Evolutionary conservation across 2,888 invertebrate genomes (phyloP), one percentile per base, ranked within the genome.

Genomic region (Mimas tiliae): DNA sequence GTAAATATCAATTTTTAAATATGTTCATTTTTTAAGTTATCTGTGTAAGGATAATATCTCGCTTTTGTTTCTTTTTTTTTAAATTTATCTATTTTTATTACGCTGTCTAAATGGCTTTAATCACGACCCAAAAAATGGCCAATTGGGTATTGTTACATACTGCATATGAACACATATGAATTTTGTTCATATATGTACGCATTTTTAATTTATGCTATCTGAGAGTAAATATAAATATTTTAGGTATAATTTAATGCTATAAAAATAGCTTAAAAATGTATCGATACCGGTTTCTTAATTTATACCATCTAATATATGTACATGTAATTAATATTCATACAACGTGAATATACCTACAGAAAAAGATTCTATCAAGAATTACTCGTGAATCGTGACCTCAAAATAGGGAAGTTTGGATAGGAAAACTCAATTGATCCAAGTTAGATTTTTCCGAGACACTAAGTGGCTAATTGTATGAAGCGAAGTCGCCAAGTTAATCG

Each of bases 401-500:
- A 9, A 48, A 65, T 68, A 73, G 71, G 71, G 67, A 73, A 73
- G 69, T 74, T 67, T 58, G 67, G 68, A 70, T 65, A 65, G 47
- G 68, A 69, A 69, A 70, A 73, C 71, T 72, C 69, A 69, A 74
- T 77, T 69, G 77, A 73, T 67, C 68, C 68, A 72, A 72, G 65
- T 66, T 67, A 65, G 72, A 72, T 82, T 81, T 83, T 82, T 79
- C 77, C 78, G 78, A 83, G 83, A 82, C 84, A 87, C 83, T 85
- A 85, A 86, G 84, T 79, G 77, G 82, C 79, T 88, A 89, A 90
- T 90, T 87, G 85, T 86, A 84, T 86, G 84, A 89, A 84, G 82
- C 74, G 83, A 82, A 84, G 88, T 90, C 87, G 86, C 83, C 86
- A 84, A 87, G 87, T 86, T 89, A 85, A 88, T 88, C 83, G 81